Percentiles rank a stretch among this genome's conserved stretches.
Conservation (phyloP, 2,888 invertebrate genomes). For the Thyatira batis region DNA sequence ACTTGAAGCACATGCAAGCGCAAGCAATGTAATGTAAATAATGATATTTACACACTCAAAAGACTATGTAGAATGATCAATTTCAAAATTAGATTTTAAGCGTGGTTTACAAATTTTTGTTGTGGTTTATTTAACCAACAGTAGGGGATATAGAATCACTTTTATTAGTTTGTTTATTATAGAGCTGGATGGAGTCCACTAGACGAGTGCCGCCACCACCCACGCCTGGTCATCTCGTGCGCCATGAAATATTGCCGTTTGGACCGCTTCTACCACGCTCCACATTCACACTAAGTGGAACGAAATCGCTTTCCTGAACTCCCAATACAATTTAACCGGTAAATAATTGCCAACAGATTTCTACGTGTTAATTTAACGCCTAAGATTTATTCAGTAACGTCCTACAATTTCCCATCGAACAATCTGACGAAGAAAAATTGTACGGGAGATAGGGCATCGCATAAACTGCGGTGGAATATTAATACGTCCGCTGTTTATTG, state of each 20-base stretch:
- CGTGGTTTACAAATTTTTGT: no score
- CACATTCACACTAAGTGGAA: constrained; percentile 41
- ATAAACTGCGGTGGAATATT: constrained; percentile 43
- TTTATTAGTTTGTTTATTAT: constrained; percentile 9
- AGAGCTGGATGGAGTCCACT: not conserved
- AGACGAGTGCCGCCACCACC: constrained; percentile 15
- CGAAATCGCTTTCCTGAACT: constrained; percentile 32
- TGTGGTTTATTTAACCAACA: no score
- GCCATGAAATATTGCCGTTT: constrained; percentile 31
- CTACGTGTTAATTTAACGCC: constrained; percentile 19
- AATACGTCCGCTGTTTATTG: constrained; percentile 59
- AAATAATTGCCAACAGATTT: constrained; percentile 27
- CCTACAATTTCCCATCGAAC: constrained; percentile 20
- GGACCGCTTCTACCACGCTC: constrained; percentile 23
- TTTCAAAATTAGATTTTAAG: no score
- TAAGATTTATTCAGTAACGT: constrained; percentile 11
- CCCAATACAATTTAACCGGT: constrained; percentile 31
- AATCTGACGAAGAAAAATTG: constrained; percentile 13
- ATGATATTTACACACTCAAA: no score
- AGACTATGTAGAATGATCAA: no score
- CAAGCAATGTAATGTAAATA: no score
- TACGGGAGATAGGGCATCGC: constrained; percentile 26
- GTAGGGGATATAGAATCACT: not conserved
- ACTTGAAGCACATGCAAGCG: no score
- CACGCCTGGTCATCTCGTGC: constrained; percentile 26